A percentile compares a stretch with the other conserved stretches of the same genome.
Conservation (phyloP, 2,888 invertebrate genomes). For the Nineta flava region DNA sequence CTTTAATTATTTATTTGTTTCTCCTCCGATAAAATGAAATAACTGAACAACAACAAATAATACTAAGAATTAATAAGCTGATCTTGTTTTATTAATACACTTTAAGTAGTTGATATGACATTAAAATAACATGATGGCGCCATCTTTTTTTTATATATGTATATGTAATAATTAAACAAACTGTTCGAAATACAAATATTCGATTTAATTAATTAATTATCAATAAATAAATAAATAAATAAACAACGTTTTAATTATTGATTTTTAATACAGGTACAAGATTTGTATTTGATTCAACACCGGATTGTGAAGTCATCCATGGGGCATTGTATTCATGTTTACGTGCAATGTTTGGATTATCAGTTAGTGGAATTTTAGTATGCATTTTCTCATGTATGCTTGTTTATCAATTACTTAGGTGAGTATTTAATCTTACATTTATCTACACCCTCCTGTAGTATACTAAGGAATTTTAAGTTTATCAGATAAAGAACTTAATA, state of each 20-base stretch:
- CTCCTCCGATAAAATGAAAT: no score
- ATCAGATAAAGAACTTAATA: not conserved
- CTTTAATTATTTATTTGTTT: no score
- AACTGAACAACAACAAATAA: no score
- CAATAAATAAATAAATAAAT: not conserved
- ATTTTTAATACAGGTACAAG: constrained; percentile 38
- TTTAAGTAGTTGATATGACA: no score
- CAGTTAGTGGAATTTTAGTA: constrained; percentile 76
- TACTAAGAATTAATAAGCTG: no score
- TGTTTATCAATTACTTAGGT: constrained; percentile 74
- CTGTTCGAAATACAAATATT: not conserved
- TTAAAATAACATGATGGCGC: no score
- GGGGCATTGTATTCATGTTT: constrained; percentile 78
- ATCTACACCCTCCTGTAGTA: no score
- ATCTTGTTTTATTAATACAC: no score
- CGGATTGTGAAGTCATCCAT: constrained; percentile 81
- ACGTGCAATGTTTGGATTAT: constrained; percentile 78
- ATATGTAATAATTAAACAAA: not conserved
- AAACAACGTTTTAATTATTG: not conserved
- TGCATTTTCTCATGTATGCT: constrained; percentile 89
- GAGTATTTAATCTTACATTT: constrained; percentile 12
- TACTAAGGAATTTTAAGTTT: no score
- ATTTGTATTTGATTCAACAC: constrained; percentile 72
- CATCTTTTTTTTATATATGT: not conserved
- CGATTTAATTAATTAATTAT: not conserved